Conservation (phyloP, 2,797 vertebrate genomes). For the Spheniscus humboldti region DNA sequence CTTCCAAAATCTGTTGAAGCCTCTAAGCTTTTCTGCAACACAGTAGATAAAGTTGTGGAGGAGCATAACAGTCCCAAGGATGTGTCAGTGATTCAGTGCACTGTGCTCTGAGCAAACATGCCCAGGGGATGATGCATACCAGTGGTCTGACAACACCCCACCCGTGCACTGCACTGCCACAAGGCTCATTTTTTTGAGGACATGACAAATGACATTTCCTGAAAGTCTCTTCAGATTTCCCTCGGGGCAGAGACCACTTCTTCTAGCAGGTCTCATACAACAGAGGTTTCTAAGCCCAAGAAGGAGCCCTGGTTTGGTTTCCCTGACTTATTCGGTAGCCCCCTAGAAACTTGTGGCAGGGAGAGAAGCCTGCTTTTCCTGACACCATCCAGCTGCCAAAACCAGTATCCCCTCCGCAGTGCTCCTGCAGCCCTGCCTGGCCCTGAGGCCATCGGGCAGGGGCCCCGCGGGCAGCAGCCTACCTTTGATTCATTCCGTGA, state of each 20-base stretch:
- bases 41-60: not conserved
- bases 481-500: not conserved
- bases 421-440: not conserved
- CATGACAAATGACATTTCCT: not conserved
- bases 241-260: not conserved
- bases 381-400: not conserved
- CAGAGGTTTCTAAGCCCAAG: not conserved
- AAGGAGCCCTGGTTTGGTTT: not conserved
- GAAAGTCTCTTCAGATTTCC: not conserved
- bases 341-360: not conserved
- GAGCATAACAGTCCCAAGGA: not conserved
- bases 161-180: accelerated
- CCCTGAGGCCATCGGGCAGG: accelerated
- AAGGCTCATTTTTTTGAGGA: not conserved
- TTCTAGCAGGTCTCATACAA: not conserved
- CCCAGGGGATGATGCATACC: not conserved
- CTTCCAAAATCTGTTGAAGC: not conserved
- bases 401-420: not conserved
- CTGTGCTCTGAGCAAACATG: not conserved
- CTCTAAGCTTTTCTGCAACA: not conserved
- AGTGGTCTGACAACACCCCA: not conserved
- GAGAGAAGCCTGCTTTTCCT: not conserved
- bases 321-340: not conserved
- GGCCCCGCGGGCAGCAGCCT: accelerated
- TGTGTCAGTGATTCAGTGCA: not conserved